phyloP scores from a whole-genome alignment of 2,888 invertebrate species.

The Euzophera pinguis region DNA sequence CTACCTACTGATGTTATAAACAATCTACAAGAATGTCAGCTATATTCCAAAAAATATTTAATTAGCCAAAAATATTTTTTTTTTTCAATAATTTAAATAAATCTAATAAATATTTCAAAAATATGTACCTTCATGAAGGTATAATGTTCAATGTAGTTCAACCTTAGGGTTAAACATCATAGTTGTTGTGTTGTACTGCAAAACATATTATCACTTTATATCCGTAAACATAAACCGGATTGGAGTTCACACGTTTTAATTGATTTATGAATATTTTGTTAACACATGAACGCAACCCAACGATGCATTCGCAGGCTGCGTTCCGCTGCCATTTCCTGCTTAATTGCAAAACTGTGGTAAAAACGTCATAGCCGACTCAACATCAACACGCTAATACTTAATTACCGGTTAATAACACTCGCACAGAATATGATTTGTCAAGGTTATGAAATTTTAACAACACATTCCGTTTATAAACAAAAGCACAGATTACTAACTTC shows the following conservation, averaged over 20 bases:
- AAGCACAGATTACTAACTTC: constrained; percentile 49
- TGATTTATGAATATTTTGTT: constrained; percentile 51
- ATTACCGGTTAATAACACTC: constrained; percentile 44
- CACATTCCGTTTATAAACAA: constrained; percentile 60
- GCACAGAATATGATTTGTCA: constrained; percentile 47
- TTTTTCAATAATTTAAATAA: no score
- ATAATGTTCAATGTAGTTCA: no score
- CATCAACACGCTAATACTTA: constrained; percentile 41
- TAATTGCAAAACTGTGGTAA: constrained; percentile 36
- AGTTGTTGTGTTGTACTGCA: no score
- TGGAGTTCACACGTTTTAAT: constrained; percentile 57
- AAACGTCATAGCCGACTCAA: constrained; percentile 40
- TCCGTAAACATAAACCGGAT: constrained; percentile 69
- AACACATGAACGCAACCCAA: constrained; percentile 41
- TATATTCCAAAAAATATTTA: no score
- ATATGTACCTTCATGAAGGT: no score
- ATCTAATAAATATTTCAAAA: no score
- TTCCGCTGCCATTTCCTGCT: constrained; percentile 50
- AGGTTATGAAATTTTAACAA: constrained; percentile 64
- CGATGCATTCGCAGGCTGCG: constrained; percentile 38
- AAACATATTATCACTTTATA: constrained; percentile 57
- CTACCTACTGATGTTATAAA: no score
- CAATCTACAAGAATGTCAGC: no score
- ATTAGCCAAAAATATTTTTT: no score
- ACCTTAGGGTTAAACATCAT: no score